Base-by-base conservation (phyloP, 2,888 invertebrate species). In the Megastigmus dorsalis region DNA sequence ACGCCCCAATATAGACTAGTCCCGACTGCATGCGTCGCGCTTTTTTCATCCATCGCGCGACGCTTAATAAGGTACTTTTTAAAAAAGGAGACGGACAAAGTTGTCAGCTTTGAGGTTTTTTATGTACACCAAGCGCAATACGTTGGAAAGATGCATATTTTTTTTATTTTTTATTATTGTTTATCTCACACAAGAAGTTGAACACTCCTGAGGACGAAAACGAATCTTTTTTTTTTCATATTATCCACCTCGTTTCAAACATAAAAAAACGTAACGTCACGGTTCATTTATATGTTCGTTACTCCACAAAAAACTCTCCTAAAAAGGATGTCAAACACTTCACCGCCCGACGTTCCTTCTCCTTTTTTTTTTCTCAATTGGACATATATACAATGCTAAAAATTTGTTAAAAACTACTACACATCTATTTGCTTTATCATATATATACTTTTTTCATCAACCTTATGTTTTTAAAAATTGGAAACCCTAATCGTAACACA, bases 341-440 rank as follows among this genome's bases (percentile, higher is more conserved):
- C 60, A 9, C 38, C 71, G 63, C 65, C 77, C 76, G 77, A 76
- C 79, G 66, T 78, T 77, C 77, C 55, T 23, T 50, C 3, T 52
- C 65, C 30, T 52, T 69, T 62, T 20, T 54, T 43, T 15, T 48
- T 52, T 76, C 77, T 81, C 81, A 86, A 85, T 85, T 86, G 80
- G 84, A 85, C 85, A 86, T 86, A 86, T 86, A 82, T 86, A 86
- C 85, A 86, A 63, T 77, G 80, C 84, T 84, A 85, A 81, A 81
- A 85, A 84, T 84, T 76, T 84, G 81, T 84, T 85, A 82, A 80
- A 84, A 85, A 83, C 84, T 84, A 85, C 84, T 85, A 84, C 85
- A 85, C 84, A 84, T 80, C 82, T 84, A 84, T 80, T 81, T 78
- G 65, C 18, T 79, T 79, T 69, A 77, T 78, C 65, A 77, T 76